Base-by-base conservation (phyloP, 2,113 vertebrate genomes). In the Panthera uncia region DNA sequence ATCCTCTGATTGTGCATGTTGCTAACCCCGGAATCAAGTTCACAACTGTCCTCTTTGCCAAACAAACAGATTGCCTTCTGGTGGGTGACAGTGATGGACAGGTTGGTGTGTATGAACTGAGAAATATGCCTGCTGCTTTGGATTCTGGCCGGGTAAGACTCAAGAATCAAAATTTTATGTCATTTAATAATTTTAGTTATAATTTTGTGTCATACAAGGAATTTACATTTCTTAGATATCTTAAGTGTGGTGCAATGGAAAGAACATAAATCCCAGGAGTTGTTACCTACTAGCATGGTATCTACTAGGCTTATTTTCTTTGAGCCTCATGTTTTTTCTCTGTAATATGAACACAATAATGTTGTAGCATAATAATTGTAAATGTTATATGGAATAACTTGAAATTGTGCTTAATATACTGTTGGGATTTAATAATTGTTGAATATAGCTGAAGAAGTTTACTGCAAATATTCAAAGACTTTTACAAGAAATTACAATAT, bases 61-160 rank as follows among this genome's bases (percentile, higher is more conserved):
- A 90, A 27, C 98, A 98, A 50, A 98, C 99, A 1, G 92, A 99
- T 90, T 99, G 99, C 92, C 98, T 99, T 63, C 98, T 99, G 1
- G 98, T 99, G 5, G 99, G 99, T 55, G 99, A 99, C 98, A 99
- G 98, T 16, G 73, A 97, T 0, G 99, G 99, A 11, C 98, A 98
- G 21, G 99, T 99, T 29, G 78, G 97, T 0, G 99, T 99, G 66
- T 99, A 99, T 81, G 98, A 98, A 95, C 97, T 99, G 78, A 98
- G 96, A 84, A 98, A 99, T 96, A 97, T 99, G 98, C 80, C 87
- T 13, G 1, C 50, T 19, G n/a, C 31, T 16, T 90, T 91, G 68
- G 95, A 96, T 5, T 92, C 41, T 12, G 69, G 69, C 3, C 93
- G 98, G 99, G 99, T 99, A 98, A 0, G 93, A 66, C 9, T 57